phyloP scores from a whole-genome alignment of 2,113 vertebrate species.

The Climacteris rufus region DNA sequence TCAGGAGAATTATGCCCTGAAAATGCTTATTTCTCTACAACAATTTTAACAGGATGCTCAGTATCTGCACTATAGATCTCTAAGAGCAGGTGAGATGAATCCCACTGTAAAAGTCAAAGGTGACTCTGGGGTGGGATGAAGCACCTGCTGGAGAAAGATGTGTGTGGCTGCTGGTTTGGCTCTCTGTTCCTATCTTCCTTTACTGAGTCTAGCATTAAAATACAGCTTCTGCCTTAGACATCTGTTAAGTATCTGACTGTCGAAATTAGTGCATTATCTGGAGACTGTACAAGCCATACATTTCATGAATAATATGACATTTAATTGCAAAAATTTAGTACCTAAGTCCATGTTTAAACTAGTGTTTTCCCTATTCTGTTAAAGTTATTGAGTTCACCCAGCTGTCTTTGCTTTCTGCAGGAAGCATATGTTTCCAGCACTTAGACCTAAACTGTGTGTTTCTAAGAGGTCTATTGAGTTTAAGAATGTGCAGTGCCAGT shows the following conservation, averaged over 20 bases:
- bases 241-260: background rate
- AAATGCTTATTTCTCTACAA: background rate
- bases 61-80: background rate
- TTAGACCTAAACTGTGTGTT: background rate
- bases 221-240: background rate
- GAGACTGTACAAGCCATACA: background rate
- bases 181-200: background rate
- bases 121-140: background rate
- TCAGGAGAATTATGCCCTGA: background rate
- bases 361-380: background rate
- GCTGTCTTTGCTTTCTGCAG: background rate
- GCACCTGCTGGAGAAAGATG: accelerated
- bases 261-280: background rate
- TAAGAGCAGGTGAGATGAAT: background rate
- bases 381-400: background rate
- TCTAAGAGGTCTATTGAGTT: background rate
- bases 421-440: background rate
- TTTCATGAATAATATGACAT: background rate
- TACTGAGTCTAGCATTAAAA: background rate
- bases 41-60: background rate
- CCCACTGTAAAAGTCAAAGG: background rate
- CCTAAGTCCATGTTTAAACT: background rate
- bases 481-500: background rate
- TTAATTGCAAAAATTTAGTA: background rate
- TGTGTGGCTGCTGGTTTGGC: background rate